Evolutionary conservation across 2,113 vertebrate genomes (phyloP), one percentile per base, ranked within the genome.

Genomic region (Egretta garzetta): DNA sequence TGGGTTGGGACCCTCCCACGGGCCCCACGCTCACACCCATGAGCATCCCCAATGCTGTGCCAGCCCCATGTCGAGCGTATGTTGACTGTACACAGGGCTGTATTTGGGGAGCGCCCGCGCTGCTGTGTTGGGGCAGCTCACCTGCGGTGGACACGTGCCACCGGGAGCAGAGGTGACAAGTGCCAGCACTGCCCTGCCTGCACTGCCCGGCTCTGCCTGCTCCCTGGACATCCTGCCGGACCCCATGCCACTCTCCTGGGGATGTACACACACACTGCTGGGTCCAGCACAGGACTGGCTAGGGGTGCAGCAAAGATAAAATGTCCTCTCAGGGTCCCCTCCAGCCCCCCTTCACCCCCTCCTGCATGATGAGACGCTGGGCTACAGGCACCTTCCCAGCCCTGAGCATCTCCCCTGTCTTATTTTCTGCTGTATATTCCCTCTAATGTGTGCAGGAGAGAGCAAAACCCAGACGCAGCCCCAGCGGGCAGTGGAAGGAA

Each of bases 1-100:
- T 1, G 2, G 10, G 8, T 43, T 3, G 2, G 10, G 56, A 60
- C 6, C 11, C 22, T 67, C 33, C 10, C 4, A 3, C 1, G 8
- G 47, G 4, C 5, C 14, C 37, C 27, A 37, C 3, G 0, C 16
- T 67, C 17, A 24, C 28, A 39, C 20, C 33, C 49, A 11, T 2
- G 8, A 30, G 20, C 18, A 16, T 66, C 19, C 49, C 30, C 33
- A 75, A 62, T 26, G 56, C 56, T 0, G 8, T 59, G 71, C 35
- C 43, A 8, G 35, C 32, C 30, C 19, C 22, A 3, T 3, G 14
- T 41, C 0, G 10, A 33, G 64, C 41, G 21, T 0, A 1, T 17
- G 41, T 26, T 73, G 86, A 30, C 53, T 43, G 85, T 17, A 17
- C 73, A 64, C 91, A 58, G 52, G 80, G 53, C 80, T 71, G 76